These are phyloP conservation scores for Holotrichia oblita DNA, from an alignment of 1,140 invertebrate genomes.

Conservation along the genomic window DNA sequence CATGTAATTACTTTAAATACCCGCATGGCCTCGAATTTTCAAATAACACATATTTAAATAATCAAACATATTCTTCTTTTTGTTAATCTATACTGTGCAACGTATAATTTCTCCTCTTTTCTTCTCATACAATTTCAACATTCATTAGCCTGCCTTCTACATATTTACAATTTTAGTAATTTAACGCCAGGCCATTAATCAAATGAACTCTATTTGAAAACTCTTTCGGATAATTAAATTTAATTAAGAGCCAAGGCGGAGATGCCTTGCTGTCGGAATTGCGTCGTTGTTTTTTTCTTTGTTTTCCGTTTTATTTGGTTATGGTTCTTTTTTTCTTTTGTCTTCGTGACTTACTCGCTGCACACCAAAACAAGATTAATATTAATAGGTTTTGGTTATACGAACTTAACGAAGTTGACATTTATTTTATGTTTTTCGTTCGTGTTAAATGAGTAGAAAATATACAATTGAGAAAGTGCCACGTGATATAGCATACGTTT, in stretches of 20 bases:
- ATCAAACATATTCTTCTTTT: not conserved
- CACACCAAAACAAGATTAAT: too few relatives aligned
- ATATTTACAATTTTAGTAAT: not conserved
- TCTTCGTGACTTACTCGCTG: too few relatives aligned
- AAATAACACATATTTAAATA: not conserved
- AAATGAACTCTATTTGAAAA: not conserved
- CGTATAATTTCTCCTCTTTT: not conserved
- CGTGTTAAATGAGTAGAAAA: too few relatives aligned
- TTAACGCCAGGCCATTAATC: not conserved
- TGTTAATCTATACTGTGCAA: not conserved
- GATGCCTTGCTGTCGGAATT: not conserved
- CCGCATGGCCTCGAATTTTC: too few relatives aligned
- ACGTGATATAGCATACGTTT: too few relatives aligned
- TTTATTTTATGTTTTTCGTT: too few relatives aligned
- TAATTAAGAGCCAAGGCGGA: not conserved
- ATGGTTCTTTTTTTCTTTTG: too few relatives aligned
- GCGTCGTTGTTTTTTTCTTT: not conserved
- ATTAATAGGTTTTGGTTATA: too few relatives aligned
- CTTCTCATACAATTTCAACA: not conserved
- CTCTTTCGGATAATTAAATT: conserved; percentile 14
- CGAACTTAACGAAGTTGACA: too few relatives aligned
- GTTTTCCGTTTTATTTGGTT: not conserved
- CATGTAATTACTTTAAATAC: not conserved
- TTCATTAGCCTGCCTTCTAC: not conserved
- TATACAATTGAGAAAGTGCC: too few relatives aligned